A percentile compares a stretch with the other conserved stretches of the same genome.
phyloP scores from a whole-genome alignment of 2,113 vertebrate species.

The Galeopterus variegatus region DNA sequence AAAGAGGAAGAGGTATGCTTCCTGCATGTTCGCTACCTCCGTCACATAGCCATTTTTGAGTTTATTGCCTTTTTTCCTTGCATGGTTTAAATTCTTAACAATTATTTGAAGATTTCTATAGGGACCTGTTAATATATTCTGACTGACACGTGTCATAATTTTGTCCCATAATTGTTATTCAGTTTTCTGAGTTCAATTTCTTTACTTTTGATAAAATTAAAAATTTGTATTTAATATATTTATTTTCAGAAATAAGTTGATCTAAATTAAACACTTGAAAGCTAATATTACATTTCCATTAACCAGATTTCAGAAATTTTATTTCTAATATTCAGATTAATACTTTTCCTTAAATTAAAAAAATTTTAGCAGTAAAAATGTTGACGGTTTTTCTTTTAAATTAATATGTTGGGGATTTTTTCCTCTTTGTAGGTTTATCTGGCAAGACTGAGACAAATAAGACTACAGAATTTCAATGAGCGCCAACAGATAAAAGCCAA shows the following conservation, averaged over 20 bases:
- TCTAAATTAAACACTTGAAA: slow-evolving; percentile 77
- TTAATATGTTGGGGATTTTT: slow-evolving; percentile 67
- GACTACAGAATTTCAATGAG: slow-evolving; percentile 98
- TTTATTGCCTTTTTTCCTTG: slow-evolving; percentile 83
- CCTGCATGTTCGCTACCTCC: slow-evolving; percentile 89
- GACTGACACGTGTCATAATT: slow-evolving; percentile 72
- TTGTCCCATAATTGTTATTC: slow-evolving; percentile 71
- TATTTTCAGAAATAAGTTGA: slow-evolving; percentile 77
- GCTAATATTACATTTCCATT: slow-evolving; percentile 75
- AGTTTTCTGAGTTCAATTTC: slow-evolving; percentile 73
- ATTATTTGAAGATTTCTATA: slow-evolving; percentile 72
- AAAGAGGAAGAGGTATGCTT: slow-evolving; percentile 99
- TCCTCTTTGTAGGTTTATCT: slow-evolving; percentile 94
- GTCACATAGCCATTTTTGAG: slow-evolving; percentile 80
- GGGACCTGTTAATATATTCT: slow-evolving; percentile 78
- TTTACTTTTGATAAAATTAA: slow-evolving; percentile 79
- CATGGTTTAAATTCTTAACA: slow-evolving; percentile 87
- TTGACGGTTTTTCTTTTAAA: slow-evolving; percentile 46
- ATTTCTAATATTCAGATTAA: slow-evolving; percentile 81
- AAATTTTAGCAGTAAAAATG: slow-evolving; percentile 44
- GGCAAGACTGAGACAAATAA: slow-evolving; percentile 95
- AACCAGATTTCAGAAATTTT: slow-evolving; percentile 77
- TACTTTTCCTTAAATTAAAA: slow-evolving; percentile 70
- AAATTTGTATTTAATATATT: slow-evolving; percentile 67
- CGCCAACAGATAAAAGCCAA: slow-evolving; percentile 98